These are phyloP conservation scores for Nasonia vitripennis DNA, from an alignment of 1,140 invertebrate species.

Conservation along the genomic window DNA sequence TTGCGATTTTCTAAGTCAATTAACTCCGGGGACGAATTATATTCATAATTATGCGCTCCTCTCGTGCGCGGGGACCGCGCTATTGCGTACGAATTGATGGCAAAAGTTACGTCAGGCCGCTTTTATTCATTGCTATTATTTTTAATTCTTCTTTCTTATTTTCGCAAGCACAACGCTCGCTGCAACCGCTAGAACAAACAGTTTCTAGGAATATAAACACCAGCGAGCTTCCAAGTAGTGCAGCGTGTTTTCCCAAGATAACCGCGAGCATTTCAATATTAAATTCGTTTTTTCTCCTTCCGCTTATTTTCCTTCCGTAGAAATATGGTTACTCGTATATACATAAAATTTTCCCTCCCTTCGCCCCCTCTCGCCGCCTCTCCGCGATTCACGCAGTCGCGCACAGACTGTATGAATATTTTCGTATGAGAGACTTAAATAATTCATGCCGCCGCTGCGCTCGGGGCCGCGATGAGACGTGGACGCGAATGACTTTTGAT, in stretches of 20 bases:
- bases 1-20: slow-evolving; percentile 34
- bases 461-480: not conserved
- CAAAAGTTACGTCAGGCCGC: not conserved
- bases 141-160: not conserved
- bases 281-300: not conserved
- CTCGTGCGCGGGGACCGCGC: not conserved
- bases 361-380: not conserved
- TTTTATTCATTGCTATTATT: not conserved
- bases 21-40: slow-evolving; percentile 36
- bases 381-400: not conserved
- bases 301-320: not conserved
- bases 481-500: not conserved
- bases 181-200: not conserved
- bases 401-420: slow-evolving; percentile 49
- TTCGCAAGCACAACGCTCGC: not conserved
- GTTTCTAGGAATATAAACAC: not conserved
- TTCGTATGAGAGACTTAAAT: slow-evolving; percentile 55
- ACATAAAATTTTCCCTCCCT: not conserved
- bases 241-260: not conserved
- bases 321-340: not conserved
- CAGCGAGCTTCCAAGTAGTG: not conserved
- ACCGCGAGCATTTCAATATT: not conserved
- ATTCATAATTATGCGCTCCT: slow-evolving; percentile 27
- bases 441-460: slow-evolving; percentile 56
- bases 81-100: not conserved